phyloP scores from a whole-genome alignment of 1,140 invertebrate species.

The Scaptomyza pallida region DNA sequence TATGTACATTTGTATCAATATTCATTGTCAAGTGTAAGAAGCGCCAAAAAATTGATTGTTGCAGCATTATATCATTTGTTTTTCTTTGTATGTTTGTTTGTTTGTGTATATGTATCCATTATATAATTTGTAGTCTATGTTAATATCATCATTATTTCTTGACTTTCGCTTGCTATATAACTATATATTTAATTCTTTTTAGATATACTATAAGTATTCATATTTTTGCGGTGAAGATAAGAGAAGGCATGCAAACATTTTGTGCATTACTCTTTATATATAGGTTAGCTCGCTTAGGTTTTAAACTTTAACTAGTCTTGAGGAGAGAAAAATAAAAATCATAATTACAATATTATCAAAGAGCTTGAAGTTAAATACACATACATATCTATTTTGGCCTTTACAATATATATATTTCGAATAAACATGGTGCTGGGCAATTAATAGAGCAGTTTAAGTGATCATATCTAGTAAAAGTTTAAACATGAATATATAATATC shows the following conservation, averaged over 20 bases:
- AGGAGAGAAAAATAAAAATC: background rate
- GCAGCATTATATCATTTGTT: constrained; percentile 51
- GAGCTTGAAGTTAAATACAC: constrained; percentile 10
- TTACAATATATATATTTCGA: background rate
- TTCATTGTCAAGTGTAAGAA: constrained; percentile 52
- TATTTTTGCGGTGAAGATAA: constrained; percentile 33
- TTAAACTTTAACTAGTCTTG: constrained; percentile 8
- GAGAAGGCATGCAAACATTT: constrained; percentile 59
- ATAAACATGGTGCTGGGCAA: constrained; percentile 22
- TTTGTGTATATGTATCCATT: constrained; percentile 15
- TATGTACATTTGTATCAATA: constrained; percentile 54
- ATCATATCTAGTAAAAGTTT: constrained; percentile 6
- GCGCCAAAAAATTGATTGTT: constrained; percentile 78
- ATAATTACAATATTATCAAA: background rate
- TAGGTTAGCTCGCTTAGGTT: background rate
- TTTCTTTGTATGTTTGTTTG: constrained; percentile 25
- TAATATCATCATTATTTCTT: constrained; percentile 38
- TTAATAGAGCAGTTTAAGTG: background rate
- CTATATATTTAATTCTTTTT: constrained; percentile 3
- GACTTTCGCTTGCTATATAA: constrained; percentile 7
- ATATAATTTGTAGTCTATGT: constrained; percentile 2
- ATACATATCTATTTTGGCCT: constrained; percentile 29
- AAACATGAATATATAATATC: too few species aligned
- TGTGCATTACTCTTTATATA: constrained; percentile 20
- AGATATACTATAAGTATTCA: background rate